Evolutionary conservation across 2,113 vertebrate species (phyloP), one percentile per base, ranked within the genome.

Genomic region (Taurulus bubalis): DNA sequence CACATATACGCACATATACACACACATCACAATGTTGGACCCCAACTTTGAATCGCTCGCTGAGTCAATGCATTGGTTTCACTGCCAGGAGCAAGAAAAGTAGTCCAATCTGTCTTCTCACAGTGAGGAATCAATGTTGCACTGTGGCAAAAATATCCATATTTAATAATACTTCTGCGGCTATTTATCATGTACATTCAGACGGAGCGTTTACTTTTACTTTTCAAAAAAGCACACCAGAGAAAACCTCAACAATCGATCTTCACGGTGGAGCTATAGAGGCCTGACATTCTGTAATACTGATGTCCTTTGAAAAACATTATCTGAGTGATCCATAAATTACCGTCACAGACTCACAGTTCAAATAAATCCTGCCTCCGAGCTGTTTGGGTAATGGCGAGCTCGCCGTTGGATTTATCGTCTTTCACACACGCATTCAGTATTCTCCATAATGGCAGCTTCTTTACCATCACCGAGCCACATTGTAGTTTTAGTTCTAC

Each of bases 361-460:
- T 72, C 6, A 63, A 79, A 73, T 79, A 77, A 73, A 82, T 75
- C 56, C 60, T 62, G 62, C 42, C 63, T 73, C 47, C n/a, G 71
- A 47, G 72, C 81, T 75, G 62, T 51, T 22, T 51, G 26, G 20
- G 36, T 9, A 55, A 75, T 28, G 40, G 49, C 49, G 62, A 2
- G 49, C 42, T 30, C 2, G 0, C 28, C 10, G n/a, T 32, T 67
- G 79, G 70, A 91, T 87, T 86, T 74, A 90, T 86, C 18, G 12
- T 66, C 87, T 49, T 58, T 14, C 40, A 14, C 71, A 3, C 71
- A 68, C 71, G 47, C 40, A 8, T 69, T 63, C 51, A 72, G 34
- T 34, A 8, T 86, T 83, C 76, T 73, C 75, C 75, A 71, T 14
- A 16, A 60, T 68, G 78, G 67, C 65, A 76, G 67, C 82, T 28